Base-by-base conservation (phyloP, 2,888 invertebrate genomes). In the Baccha elongata region DNA sequence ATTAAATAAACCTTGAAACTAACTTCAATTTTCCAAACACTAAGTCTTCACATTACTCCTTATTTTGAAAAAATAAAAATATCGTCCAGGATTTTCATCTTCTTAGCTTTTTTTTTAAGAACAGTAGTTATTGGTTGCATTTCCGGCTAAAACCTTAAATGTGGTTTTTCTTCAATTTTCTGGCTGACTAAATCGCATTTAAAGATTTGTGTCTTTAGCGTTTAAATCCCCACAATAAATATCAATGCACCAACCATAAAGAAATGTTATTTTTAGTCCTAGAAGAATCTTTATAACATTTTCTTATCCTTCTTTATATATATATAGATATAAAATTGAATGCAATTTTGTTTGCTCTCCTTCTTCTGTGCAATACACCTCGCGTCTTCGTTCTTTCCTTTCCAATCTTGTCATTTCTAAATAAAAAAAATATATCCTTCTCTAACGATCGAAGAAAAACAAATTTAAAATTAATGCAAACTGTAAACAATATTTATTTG, bases 401-500 rank as follows among this genome's bases (percentile, higher is more conserved):
- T 60, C 17, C 44, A 60, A 60, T 42, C 60, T 60, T 60, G 60
- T 60, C 60, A 44, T 60, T 44, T 60, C 44, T 17, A 44, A n/a
- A 29, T 60, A n/a, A 32, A 52, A 11, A 35, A 29, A 17, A 29
- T 19, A 48, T 6, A 29, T 21, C 13, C 8, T 55, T 46, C 55
- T 37, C 73, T 60, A 69, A 68, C 60, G 60, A 78, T 78, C 71
- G 76, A 78, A 78, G 76, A 55, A 71, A 65, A 71, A 78, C 64
- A 71, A 71, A 78, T 65, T 65, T 65, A 72, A 79, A 79, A 71
- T 71, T 64, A 76, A 79, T 67, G 78, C 73, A 46, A 73, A 72
- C 72, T 78, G 72, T 67, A 79, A 79, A 79, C 67, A 73, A 79
- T 72, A 79, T 79, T 79, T 72, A 79, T 73, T 79, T 79, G 72